Evolutionary conservation across 1,140 invertebrate genomes (phyloP).

Genomic region (Scaptodrosophila lebanonensis): DNA sequence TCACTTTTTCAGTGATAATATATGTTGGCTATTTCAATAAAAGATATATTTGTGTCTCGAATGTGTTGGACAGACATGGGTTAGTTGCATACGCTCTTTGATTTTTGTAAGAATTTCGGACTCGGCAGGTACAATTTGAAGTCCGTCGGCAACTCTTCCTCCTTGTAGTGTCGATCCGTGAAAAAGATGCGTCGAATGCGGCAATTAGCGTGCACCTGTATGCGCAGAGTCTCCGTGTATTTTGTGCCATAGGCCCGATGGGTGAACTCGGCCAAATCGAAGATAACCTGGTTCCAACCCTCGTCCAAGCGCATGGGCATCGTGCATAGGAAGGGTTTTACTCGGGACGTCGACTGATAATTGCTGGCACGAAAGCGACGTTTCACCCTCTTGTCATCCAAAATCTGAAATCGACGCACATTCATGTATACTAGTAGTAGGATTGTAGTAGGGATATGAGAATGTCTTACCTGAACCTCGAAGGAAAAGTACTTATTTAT

Average conservation of each 20-base stretch:
- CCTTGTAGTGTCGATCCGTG: slow-evolving; percentile 98
- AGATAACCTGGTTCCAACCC: slow-evolving; percentile 97
- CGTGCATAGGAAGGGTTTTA: slow-evolving; percentile 99
- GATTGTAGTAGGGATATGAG: too few relatives aligned
- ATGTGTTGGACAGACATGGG: too few relatives aligned
- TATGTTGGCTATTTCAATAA: too few relatives aligned
- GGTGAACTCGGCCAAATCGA: slow-evolving; percentile 99
- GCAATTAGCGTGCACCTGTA: slow-evolving; percentile 99
- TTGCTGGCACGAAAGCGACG: slow-evolving; percentile 97
- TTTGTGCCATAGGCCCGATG: slow-evolving; percentile 98
- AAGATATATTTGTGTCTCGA: too few relatives aligned
- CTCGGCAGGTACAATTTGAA: slow-evolving; percentile 98
- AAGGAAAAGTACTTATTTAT: slow-evolving; percentile 99
- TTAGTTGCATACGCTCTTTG: slow-evolving; percentile 55
- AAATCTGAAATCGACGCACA: too few relatives aligned
- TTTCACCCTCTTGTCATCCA: slow-evolving; percentile 98
- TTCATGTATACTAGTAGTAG: too few relatives aligned
- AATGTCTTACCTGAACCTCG: slow-evolving; percentile 99
- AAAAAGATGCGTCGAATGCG: slow-evolving; percentile 98
- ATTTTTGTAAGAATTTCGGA: slow-evolving; percentile 80
- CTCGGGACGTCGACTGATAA: slow-evolving; percentile 97
- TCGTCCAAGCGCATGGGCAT: slow-evolving; percentile 99
- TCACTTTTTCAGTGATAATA: too few relatives aligned
- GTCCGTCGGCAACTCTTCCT: slow-evolving; percentile 99
- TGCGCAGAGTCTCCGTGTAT: slow-evolving; percentile 98